These are phyloP conservation scores for Rostratula benghalensis DNA, from an alignment of 2,113 vertebrate genomes.

Conservation along the genomic window DNA sequence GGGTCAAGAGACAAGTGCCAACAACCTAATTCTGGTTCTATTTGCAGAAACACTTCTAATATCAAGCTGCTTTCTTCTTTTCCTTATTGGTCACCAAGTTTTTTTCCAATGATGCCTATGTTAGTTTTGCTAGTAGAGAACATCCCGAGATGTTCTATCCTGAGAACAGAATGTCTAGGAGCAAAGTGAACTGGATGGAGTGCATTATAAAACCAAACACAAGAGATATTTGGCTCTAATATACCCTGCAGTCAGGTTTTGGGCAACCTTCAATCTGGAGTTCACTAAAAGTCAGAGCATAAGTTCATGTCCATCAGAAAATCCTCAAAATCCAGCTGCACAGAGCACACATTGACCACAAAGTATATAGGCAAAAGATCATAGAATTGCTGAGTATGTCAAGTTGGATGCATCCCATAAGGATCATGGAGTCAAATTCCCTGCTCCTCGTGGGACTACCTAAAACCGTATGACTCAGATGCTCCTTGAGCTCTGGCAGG, in stretches of 20 bases:
- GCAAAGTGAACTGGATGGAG: neutral
- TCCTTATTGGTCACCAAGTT: neutral
- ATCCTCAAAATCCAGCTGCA: neutral
- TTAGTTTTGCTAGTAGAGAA: neutral
- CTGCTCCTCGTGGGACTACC: neutral
- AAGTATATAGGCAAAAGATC: neutral
- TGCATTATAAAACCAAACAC: neutral
- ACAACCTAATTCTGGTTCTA: neutral
- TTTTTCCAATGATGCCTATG: neutral
- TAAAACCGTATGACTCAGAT: neutral
- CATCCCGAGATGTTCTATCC: neutral
- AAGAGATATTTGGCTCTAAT: neutral
- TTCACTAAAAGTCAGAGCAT: neutral
- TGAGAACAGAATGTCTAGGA: neutral
- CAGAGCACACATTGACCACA: neutral
- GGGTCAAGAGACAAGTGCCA: neutral
- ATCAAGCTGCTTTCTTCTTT: neutral
- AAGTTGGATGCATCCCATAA: neutral
- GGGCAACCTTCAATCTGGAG: neutral
- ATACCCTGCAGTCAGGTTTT: neutral
- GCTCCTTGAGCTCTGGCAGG: neutral
- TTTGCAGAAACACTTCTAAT: neutral
- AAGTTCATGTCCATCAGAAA: neutral
- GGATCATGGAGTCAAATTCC: neutral
- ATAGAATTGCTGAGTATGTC: neutral